A percentile compares a stretch with the other conserved stretches of the same genome.
phyloP scores from a whole-genome alignment of 64 coral and sea anemone species.

The Cladopsammia gracilis region DNA sequence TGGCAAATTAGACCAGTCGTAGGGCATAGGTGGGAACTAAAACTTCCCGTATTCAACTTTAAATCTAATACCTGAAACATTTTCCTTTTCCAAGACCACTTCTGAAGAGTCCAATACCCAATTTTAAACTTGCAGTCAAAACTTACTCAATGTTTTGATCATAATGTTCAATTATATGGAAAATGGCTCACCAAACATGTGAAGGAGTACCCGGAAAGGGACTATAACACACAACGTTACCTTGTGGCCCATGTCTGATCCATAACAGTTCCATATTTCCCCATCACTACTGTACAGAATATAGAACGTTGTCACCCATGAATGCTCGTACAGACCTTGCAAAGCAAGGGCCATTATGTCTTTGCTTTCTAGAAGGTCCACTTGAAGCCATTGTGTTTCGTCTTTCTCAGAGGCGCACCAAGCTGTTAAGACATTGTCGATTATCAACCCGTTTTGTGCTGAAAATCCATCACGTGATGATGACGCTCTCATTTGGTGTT shows the following conservation, averaged over 20 bases:
- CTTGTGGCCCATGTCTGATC: conserved; percentile 34
- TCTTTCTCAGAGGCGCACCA: conserved; percentile 51
- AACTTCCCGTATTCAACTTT: too few relatives aligned
- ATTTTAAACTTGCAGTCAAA: too few relatives aligned
- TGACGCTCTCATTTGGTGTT: background rate
- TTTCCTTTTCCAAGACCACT: too few relatives aligned
- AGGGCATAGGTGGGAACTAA: too few relatives aligned
- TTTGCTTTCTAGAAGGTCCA: conserved; percentile 50
- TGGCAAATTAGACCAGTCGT: too few relatives aligned
- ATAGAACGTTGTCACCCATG: conserved; percentile 52
- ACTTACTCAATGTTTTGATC: too few relatives aligned
- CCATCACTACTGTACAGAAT: conserved; percentile 46
- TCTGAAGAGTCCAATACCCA: too few relatives aligned
- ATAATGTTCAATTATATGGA: too few relatives aligned
- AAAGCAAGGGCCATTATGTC: conserved; percentile 43
- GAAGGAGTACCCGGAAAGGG: background rate
- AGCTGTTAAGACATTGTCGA: background rate
- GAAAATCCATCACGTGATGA: background rate
- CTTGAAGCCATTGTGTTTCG: conserved; percentile 54
- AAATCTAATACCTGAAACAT: too few relatives aligned
- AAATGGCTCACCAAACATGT: background rate
- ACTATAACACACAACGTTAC: background rate
- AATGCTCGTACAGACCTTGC: conserved; percentile 30
- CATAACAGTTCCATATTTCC: conserved; percentile 64
- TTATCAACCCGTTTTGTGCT: conserved; percentile 12